These are phyloP conservation scores for Echeneis naucrates DNA, from an alignment of 2,797 vertebrate genomes.

Conservation along the genomic window DNA sequence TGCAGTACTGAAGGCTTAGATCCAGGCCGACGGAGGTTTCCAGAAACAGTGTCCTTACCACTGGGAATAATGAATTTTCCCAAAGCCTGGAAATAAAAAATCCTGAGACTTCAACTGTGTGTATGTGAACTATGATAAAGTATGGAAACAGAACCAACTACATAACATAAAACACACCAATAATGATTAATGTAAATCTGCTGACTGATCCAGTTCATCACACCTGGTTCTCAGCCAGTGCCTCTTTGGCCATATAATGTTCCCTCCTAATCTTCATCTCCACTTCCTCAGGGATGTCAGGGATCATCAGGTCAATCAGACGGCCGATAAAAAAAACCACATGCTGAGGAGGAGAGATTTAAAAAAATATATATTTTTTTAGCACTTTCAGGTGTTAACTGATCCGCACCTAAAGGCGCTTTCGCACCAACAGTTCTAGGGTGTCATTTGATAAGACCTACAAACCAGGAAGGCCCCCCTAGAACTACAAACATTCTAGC, in stretches of 20 bases:
- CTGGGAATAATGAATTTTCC: slow-evolving; percentile 22
- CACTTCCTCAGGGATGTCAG: slow-evolving; percentile 83
- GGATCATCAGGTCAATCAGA: slow-evolving; percentile 84
- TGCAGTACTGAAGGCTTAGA: not conserved
- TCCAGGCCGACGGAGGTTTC: slow-evolving; percentile 7
- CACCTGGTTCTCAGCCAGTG: slow-evolving; percentile 83
- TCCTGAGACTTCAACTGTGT: not conserved
- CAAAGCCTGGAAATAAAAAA: slow-evolving; percentile 50
- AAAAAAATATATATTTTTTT: too few relatives aligned
- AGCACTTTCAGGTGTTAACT: too few relatives aligned
- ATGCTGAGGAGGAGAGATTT: slow-evolving; percentile 70
- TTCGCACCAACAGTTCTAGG: too few relatives aligned
- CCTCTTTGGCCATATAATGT: slow-evolving; percentile 84
- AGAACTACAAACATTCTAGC: too few relatives aligned
- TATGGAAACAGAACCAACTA: not conserved
- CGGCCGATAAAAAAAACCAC: slow-evolving; percentile 84
- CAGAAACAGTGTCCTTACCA: not conserved
- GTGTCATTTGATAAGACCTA: too few relatives aligned
- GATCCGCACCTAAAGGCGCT: not conserved
- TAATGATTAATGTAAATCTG: not conserved
- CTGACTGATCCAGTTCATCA: not conserved
- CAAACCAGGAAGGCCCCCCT: too few relatives aligned
- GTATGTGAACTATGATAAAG: not conserved
- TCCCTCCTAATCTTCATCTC: slow-evolving; percentile 87
- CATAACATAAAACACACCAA: too few relatives aligned